A percentile compares a stretch with the other conserved stretches of the same genome.
Evolutionary conservation across 2,113 vertebrate species (phyloP).

Genomic region (Garra rufa): DNA sequence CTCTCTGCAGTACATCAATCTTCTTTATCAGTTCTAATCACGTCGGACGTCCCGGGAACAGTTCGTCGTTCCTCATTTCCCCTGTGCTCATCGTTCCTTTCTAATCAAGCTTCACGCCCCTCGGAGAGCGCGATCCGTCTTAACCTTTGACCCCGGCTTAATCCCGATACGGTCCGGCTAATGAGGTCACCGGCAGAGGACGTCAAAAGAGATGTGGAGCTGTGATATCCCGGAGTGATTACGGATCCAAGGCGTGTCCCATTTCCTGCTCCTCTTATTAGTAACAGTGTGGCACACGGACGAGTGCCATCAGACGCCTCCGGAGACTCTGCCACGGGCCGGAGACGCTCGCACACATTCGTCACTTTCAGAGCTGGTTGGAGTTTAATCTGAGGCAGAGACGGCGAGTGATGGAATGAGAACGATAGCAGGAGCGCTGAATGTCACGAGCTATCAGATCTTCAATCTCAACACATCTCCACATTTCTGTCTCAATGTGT

Average conservation of each 20-base stretch:
- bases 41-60: neutral
- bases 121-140: neutral
- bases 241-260: neutral
- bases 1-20: neutral
- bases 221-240: neutral
- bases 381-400: neutral
- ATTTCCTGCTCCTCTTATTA: constrained; percentile 18
- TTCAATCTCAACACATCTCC: neutral
- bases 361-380: neutral
- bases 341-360: neutral
- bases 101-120: constrained; percentile 23
- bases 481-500: neutral
- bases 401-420: neutral
- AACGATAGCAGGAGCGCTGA: neutral
- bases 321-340: neutral
- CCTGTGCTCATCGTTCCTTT: neutral
- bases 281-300: neutral
- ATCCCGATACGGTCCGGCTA: neutral
- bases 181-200: constrained; percentile 25
- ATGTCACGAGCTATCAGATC: neutral
- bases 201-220: neutral
- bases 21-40: constrained; percentile 21
- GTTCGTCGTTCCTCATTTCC: neutral
- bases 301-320: neutral
- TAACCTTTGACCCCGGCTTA: neutral